Percentiles rank a stretch among this genome's conserved stretches.
phyloP scores from a whole-genome alignment of 2,797 vertebrate genomes.

The Trichosurus vulpecula region DNA sequence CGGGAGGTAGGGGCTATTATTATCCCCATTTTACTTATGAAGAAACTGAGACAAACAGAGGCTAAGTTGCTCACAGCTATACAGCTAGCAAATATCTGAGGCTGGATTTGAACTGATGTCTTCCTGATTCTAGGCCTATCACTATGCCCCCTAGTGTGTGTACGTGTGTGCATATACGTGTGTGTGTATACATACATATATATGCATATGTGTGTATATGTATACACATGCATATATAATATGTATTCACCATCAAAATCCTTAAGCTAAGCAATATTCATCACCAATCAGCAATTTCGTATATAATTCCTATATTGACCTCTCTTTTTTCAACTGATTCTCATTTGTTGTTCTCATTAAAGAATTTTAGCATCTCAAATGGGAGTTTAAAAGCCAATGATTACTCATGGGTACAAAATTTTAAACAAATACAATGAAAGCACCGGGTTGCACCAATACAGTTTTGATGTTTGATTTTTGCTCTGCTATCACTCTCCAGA shows the following conservation, averaged over 20 bases:
- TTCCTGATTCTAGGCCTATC: background rate
- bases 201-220: no score
- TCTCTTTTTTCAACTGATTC: background rate
- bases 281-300: background rate
- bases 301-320: background rate
- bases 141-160: background rate
- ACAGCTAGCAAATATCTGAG: background rate
- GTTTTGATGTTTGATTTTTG: background rate
- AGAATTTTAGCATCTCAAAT: background rate
- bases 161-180: background rate
- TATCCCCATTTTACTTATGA: background rate
- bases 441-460: background rate
- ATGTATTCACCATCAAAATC: background rate
- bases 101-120: background rate
- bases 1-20: background rate
- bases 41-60: background rate
- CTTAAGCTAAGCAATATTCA: background rate
- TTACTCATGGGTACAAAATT: background rate
- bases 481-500: background rate
- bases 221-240: background rate
- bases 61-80: background rate
- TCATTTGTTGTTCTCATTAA: background rate
- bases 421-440: background rate
- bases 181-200: background rate
- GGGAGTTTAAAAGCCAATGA: background rate